Evolutionary conservation across 2,113 vertebrate genomes (phyloP).

Genomic region (Arvicanthis niloticus): DNA sequence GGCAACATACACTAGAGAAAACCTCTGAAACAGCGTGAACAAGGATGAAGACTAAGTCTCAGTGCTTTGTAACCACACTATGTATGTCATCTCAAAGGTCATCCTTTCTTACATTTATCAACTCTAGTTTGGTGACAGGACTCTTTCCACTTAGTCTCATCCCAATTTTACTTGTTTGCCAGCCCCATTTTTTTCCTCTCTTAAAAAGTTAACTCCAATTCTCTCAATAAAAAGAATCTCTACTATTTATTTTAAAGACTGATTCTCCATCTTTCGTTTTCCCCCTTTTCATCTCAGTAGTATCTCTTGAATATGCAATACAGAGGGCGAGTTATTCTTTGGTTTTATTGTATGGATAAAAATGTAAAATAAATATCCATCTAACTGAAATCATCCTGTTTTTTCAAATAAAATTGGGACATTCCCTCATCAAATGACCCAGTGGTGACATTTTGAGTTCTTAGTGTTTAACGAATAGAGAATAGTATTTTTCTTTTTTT

Average conservation of each 20-base stretch:
- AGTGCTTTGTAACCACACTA: not conserved
- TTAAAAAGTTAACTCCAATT: not conserved
- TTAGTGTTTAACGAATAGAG: not conserved
- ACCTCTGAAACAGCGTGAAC: not conserved
- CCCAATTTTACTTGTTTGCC: not conserved
- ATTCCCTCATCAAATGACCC: not conserved
- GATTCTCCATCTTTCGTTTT: not conserved
- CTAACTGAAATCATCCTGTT: not conserved
- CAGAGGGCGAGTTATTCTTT: not conserved
- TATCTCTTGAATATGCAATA: not conserved
- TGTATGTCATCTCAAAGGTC: not conserved
- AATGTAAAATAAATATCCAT: not conserved
- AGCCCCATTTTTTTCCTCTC: not conserved
- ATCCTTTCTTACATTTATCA: not conserved
- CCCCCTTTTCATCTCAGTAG: not conserved
- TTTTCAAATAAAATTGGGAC: not conserved
- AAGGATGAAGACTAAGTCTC: not conserved
- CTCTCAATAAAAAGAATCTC: not conserved
- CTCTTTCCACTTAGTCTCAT: not conserved
- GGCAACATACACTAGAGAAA: not conserved
- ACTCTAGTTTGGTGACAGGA: not conserved
- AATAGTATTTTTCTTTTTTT: not conserved
- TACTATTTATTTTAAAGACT: not conserved
- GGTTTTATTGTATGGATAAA: constrained; percentile 26
- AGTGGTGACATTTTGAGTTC: not conserved